Percentiles rank a stretch among this genome's conserved stretches.
These are phyloP conservation scores for Machimus rusticus DNA, from an alignment of 2,888 invertebrate genomes.

Conservation along the genomic window DNA sequence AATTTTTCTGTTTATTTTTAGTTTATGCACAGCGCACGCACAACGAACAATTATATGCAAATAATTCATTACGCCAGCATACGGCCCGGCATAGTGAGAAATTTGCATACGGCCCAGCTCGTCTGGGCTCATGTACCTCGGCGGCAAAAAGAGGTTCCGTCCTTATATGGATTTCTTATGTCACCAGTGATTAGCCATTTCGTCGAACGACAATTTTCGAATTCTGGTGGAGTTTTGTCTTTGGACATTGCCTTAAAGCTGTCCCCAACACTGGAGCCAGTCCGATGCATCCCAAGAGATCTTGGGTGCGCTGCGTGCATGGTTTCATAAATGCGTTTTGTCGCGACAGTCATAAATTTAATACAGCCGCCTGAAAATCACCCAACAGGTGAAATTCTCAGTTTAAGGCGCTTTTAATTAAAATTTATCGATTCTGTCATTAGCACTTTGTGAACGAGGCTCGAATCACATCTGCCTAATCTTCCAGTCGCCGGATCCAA, in stretches of 20 bases:
- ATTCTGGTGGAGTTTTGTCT: background rate
- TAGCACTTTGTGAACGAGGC: constrained; percentile 22
- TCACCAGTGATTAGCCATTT: background rate
- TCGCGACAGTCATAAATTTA: background rate
- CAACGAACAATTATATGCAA: background rate
- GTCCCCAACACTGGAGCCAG: background rate
- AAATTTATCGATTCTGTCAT: constrained; percentile 38
- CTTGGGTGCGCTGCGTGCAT: background rate
- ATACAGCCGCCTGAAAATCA: background rate
- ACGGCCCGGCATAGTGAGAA: background rate
- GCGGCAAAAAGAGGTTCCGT: background rate
- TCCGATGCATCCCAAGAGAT: background rate
- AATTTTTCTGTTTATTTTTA: background rate
- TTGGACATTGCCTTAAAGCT: background rate
- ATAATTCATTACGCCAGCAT: background rate
- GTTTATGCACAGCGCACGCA: background rate
- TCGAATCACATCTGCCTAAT: constrained; percentile 2
- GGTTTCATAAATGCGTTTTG: background rate
- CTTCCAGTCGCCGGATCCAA: background rate
- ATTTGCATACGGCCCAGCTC: background rate
- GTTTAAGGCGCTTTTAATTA: constrained; percentile 18
- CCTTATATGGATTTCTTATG: background rate
- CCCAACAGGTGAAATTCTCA: background rate
- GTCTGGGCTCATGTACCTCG: background rate
- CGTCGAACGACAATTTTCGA: background rate